Base-by-base conservation (phyloP, 1,140 invertebrate species). In the Onthophagus taurus region DNA sequence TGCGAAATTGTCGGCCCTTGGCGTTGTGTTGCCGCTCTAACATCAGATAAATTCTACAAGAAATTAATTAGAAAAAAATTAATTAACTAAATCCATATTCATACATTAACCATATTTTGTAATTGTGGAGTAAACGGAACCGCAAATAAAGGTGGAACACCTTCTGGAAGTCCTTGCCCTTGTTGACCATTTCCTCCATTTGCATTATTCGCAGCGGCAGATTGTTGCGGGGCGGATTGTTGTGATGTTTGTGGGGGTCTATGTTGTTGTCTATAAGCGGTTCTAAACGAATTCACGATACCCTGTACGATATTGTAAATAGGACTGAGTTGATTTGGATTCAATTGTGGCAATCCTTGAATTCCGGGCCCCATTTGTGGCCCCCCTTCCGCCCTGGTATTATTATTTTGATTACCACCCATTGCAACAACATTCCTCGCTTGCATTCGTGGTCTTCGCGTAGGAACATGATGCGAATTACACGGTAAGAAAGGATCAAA, bases 401-500 rank as follows among this genome's bases (percentile, higher is more conserved):
- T 48, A 17, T 31, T 33, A 20, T 44, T 41, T 7, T 35, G 18
- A 23, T 34, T 37, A 30, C 34, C 36, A 6, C 31, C 33, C 13
- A 21, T 26, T 5, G 34, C 31, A 7, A 7, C 7, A 1, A 37
- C 2, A 31, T 26, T 34, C 4, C 29, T 19, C 9, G 14, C 20
- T 17, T 41, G 37, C 11, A 23, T 6, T 31, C 44, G 41, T 14
- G 53, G 54, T 38, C 64, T 65, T 11, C 46, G 42, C 9, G 36
- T 30, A 3, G 44, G 42, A 39, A 79, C 55, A 49, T 80, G 77
- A 49, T 79, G 74, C 0, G 80, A 82, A 54, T 72, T 75, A 51
- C 81, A 85, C 0, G 74, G 75, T n/a, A 85, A 62, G 50, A 78
- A 78, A 4, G 77, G 77, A 67, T 85, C 81, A 46, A 81, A 79